A percentile compares a stretch with the other conserved stretches of the same genome.
These are phyloP conservation scores for Carassius gibelio DNA, from an alignment of 2,113 vertebrate species.

Conservation along the genomic window DNA sequence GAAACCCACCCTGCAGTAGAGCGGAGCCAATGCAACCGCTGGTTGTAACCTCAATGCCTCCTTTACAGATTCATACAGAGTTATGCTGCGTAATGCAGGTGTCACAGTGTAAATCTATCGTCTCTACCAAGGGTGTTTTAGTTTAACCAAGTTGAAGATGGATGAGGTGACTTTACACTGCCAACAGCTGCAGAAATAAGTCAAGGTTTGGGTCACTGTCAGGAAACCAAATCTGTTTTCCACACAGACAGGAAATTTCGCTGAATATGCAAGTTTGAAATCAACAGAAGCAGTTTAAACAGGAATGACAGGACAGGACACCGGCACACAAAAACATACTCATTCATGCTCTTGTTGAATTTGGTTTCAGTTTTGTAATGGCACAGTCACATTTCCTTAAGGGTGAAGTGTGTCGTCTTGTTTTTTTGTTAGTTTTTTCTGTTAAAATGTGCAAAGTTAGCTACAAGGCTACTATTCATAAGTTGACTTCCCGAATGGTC, in stretches of 20 bases:
- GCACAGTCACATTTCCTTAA: not conserved
- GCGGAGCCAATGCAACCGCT: constrained; percentile 37
- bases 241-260: constrained; percentile 60
- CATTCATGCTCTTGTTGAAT: constrained; percentile 18
- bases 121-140: not conserved
- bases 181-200: not conserved
- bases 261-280: constrained; percentile 65
- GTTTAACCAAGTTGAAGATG: not conserved
- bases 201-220: constrained; percentile 58
- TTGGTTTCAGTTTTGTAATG: not conserved
- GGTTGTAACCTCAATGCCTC: constrained; percentile 45
- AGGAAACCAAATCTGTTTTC: constrained; percentile 62
- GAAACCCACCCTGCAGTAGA: constrained; percentile 19
- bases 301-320: not conserved
- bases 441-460: not conserved
- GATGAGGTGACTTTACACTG: constrained; percentile 23
- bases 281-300: not conserved
- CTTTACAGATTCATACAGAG: not conserved
- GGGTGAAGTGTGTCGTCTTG: not conserved
- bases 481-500: not conserved
- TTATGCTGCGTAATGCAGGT: constrained; percentile 10
- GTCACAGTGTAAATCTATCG: not conserved
- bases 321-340: not conserved
- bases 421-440: not conserved
- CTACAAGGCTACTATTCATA: not conserved